phyloP scores from a whole-genome alignment of 2,113 vertebrate genomes.

The Cyprinodon variegatus region DNA sequence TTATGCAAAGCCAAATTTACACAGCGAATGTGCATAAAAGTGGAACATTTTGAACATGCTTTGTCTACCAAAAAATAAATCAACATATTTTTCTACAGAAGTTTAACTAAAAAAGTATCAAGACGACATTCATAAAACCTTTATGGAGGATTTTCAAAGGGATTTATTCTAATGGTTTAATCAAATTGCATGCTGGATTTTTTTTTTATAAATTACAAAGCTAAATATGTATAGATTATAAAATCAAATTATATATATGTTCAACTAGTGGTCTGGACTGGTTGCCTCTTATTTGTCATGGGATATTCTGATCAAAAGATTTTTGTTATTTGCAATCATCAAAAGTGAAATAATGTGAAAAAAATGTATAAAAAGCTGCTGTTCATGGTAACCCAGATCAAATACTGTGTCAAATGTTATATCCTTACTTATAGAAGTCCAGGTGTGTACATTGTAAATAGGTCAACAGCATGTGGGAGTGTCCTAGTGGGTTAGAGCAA shows the following conservation, averaged over 20 bases:
- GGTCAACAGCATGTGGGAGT: too few relatives aligned
- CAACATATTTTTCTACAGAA: neutral
- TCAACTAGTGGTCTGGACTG: neutral
- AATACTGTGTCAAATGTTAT: neutral
- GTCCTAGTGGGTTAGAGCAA: too few relatives aligned
- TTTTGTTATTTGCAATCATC: neutral
- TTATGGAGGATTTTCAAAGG: neutral
- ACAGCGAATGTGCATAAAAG: neutral
- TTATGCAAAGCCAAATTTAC: constrained; percentile 12
- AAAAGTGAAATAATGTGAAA: neutral
- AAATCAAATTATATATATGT: neutral
- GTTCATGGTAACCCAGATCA: neutral
- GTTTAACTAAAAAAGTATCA: neutral
- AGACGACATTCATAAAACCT: neutral
- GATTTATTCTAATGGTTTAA: too few relatives aligned
- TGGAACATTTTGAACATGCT: neutral
- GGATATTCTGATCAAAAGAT: neutral
- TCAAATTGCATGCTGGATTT: neutral
- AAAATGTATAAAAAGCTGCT: neutral
- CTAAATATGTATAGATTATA: neutral
- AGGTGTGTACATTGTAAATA: neutral
- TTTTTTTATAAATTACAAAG: neutral
- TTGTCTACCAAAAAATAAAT: neutral
- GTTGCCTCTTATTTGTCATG: neutral
- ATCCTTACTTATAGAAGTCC: neutral